phyloP scores from a whole-genome alignment of 2,888 invertebrate genomes.

The Meliscaeva auricollis region DNA sequence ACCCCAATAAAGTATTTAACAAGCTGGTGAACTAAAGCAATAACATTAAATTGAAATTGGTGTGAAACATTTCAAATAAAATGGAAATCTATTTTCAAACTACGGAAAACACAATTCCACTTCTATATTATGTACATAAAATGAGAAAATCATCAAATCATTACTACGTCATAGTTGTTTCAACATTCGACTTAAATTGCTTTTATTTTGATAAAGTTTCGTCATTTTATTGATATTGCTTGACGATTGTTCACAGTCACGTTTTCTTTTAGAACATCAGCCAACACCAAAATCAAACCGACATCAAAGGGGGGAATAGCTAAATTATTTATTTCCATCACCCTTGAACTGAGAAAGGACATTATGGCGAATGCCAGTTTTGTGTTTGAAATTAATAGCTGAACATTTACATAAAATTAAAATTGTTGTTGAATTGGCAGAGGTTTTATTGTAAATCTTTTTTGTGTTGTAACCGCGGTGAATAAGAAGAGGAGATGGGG shows the following conservation, averaged over 20 bases:
- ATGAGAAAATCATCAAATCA: conserved; percentile 51
- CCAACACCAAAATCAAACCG: not conserved
- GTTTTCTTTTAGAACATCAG: not conserved
- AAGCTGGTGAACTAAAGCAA: conserved; percentile 49
- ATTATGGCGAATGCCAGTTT: not conserved
- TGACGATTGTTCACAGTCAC: conserved; percentile 13
- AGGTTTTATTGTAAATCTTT: no score
- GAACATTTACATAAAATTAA: conserved; percentile 25
- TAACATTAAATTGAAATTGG: conserved; percentile 55
- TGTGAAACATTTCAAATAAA: conserved; percentile 48
- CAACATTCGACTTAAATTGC: not conserved
- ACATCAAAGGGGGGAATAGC: conserved; percentile 26
- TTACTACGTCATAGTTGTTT: conserved; percentile 56
- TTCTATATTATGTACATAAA: conserved; percentile 1
- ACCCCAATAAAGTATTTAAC: conserved; percentile 33
- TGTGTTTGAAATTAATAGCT: conserved; percentile 25
- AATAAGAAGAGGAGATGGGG: no score
- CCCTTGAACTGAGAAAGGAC: not conserved
- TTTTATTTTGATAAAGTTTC: conserved; percentile 9
- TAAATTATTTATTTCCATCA: not conserved
- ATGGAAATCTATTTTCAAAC: conserved; percentile 54
- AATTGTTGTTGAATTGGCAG: conserved; percentile 14
- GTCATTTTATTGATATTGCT: conserved; percentile 28
- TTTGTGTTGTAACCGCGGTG: no score
- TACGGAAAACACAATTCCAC: conserved; percentile 19